Conservation (phyloP, 2,888 invertebrate genomes). For the Pterobdella sp. region DNA sequence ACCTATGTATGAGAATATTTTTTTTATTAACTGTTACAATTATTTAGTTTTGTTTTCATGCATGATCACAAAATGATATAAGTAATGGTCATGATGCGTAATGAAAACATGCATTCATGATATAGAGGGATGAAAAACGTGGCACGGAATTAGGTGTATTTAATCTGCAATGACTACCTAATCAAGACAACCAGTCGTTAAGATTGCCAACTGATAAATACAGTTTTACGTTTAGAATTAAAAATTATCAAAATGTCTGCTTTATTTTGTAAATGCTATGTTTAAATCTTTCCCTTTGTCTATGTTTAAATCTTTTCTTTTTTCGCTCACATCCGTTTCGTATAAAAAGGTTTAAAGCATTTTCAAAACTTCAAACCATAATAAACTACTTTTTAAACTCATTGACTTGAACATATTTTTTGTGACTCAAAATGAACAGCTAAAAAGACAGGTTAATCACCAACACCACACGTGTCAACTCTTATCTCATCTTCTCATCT, state of each 20-base stretch:
- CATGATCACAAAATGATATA: too few species aligned
- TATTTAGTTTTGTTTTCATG: too few species aligned
- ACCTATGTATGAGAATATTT: too few species aligned
- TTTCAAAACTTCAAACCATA: too few species aligned
- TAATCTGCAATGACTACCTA: neutral
- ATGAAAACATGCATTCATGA: neutral
- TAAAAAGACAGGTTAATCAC: neutral
- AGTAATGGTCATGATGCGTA: too few species aligned
- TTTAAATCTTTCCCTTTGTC: too few species aligned
- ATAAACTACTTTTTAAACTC: too few species aligned
- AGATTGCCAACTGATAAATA: neutral
- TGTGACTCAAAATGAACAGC: neutral
- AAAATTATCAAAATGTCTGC: neutral
- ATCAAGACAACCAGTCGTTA: constrained; percentile 10
- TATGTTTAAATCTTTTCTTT: too few species aligned
- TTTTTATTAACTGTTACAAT: too few species aligned
- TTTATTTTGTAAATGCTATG: neutral
- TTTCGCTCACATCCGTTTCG: too few species aligned
- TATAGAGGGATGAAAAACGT: neutral
- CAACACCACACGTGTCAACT: neutral
- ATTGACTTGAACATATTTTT: neutral
- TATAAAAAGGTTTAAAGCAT: too few species aligned
- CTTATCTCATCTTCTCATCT: constrained; percentile 8
- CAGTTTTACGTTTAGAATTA: neutral
- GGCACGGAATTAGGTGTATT: neutral